Percentiles rank a stretch among this genome's conserved stretches.
phyloP scores from a whole-genome alignment of 2,797 vertebrate species.

The Xenentodon cancila region DNA sequence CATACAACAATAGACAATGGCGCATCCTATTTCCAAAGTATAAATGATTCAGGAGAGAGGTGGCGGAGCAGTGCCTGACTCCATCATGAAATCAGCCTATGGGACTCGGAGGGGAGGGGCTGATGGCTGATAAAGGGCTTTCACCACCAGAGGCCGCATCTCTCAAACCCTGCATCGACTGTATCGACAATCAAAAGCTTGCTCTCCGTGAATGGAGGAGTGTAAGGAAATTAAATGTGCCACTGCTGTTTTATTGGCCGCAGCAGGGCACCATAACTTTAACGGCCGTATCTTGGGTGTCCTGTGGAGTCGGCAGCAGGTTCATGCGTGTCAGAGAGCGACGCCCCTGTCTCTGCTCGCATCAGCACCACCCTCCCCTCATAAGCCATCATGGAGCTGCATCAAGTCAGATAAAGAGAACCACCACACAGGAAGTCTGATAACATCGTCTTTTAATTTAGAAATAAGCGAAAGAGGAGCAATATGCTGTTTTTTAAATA shows the following conservation, averaged over 20 bases:
- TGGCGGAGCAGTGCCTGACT: not conserved
- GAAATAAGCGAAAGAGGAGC: too few relatives aligned
- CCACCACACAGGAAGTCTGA: conserved; percentile 42
- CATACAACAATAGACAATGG: not conserved
- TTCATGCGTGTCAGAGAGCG: conserved; percentile 42
- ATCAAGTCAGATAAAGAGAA: conserved; percentile 40
- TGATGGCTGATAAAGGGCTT: not conserved
- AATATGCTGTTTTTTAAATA: too few relatives aligned
- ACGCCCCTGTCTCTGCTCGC: conserved; percentile 66
- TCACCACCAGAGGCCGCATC: conserved; percentile 56
- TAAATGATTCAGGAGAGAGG: conserved; percentile 3
- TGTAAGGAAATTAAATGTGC: conserved; percentile 3
- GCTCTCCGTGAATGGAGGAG: not conserved
- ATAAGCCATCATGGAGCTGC: conserved; percentile 14
- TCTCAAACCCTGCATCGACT: conserved; percentile 8
- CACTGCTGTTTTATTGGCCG: conserved; percentile 28
- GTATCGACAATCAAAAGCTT: conserved; percentile 33
- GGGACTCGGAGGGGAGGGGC: not conserved
- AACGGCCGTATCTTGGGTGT: conserved; percentile 1
- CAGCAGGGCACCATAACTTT: conserved; percentile 32
- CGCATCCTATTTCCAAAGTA: not conserved
- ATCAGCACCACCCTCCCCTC: conserved; percentile 73
- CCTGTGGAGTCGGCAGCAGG: conserved; percentile 36
- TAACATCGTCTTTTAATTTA: not conserved
- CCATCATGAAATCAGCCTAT: conserved; percentile 1